Conservation (phyloP, 2,113 vertebrate species). For the Corythornis cristatus region DNA sequence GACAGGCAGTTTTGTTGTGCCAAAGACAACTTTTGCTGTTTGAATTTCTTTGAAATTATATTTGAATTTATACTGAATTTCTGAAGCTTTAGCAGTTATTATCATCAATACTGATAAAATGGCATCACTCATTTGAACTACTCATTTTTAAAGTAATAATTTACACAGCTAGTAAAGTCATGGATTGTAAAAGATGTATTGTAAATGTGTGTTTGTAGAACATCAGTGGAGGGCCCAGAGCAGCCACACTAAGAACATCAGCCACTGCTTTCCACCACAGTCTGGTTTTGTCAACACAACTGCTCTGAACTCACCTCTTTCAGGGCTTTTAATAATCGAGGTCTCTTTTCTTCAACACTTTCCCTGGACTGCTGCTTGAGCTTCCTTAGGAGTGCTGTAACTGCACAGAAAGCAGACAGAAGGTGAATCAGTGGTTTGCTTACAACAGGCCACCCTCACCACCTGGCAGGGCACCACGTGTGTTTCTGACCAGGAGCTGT, state of each 20-base stretch:
- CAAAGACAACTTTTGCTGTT: not conserved
- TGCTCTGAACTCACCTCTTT: slow-evolving; percentile 85
- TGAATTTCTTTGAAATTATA: not conserved
- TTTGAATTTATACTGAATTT: not conserved
- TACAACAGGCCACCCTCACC: not conserved
- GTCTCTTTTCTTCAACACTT: slow-evolving; percentile 97
- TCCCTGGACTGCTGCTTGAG: slow-evolving; percentile 98
- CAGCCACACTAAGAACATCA: not conserved
- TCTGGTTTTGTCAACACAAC: not conserved
- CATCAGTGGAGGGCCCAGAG: not conserved
- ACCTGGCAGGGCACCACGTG: rapidly evolving
- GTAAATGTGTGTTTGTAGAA: not conserved
- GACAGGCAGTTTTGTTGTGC: not conserved
- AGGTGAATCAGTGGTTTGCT: not conserved
- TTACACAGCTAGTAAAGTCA: not conserved
- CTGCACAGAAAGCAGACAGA: slow-evolving; percentile 68
- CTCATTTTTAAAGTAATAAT: not conserved
- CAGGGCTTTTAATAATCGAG: slow-evolving; percentile 94
- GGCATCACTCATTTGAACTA: not conserved
- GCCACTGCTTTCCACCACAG: not conserved
- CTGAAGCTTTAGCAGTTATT: not conserved
- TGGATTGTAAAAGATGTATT: not conserved
- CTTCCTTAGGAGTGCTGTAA: slow-evolving; percentile 96
- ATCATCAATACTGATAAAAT: not conserved
- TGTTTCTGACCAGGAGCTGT: rapidly evolving